Conservation (phyloP, 35 echinoderm and acorn worm genomes). For the Amphiura filiformis region DNA sequence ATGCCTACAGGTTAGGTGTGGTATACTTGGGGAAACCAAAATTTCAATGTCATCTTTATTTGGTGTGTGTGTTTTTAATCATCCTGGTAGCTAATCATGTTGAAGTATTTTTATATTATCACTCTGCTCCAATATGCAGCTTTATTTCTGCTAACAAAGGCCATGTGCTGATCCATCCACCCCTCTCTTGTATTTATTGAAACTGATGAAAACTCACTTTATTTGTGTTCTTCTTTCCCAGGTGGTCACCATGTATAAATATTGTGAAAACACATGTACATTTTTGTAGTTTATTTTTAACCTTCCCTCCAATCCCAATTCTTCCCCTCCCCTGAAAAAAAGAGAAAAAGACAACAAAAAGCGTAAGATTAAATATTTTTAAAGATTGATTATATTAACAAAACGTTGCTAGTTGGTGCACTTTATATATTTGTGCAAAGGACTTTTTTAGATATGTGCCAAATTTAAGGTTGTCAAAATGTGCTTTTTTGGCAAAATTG, state of each 20-base stretch:
- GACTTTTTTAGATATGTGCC: neutral
- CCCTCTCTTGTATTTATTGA: neutral
- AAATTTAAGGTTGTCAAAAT: too few species aligned
- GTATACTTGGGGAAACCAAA: too few species aligned
- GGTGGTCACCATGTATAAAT: slow-evolving; percentile 7
- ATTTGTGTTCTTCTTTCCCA: neutral
- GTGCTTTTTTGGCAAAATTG: too few species aligned
- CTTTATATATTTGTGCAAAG: neutral
- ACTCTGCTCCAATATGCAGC: too few species aligned
- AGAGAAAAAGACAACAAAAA: neutral
- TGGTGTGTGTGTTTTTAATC: too few species aligned
- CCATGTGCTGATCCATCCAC: neutral
- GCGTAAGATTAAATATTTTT: neutral
- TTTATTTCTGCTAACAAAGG: too few species aligned
- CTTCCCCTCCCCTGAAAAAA: neutral
- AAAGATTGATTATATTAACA: neutral
- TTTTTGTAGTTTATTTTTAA: slow-evolving; percentile 11
- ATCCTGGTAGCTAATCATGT: too few species aligned
- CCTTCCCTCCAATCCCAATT: neutral
- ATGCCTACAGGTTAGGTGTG: too few species aligned
- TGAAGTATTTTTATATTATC: too few species aligned
- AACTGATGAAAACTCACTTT: neutral
- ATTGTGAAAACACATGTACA: neutral
- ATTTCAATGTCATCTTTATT: too few species aligned
- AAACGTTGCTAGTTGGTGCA: neutral